Base-by-base conservation (phyloP, 2,113 vertebrate species). In the Chamaea fasciata region DNA sequence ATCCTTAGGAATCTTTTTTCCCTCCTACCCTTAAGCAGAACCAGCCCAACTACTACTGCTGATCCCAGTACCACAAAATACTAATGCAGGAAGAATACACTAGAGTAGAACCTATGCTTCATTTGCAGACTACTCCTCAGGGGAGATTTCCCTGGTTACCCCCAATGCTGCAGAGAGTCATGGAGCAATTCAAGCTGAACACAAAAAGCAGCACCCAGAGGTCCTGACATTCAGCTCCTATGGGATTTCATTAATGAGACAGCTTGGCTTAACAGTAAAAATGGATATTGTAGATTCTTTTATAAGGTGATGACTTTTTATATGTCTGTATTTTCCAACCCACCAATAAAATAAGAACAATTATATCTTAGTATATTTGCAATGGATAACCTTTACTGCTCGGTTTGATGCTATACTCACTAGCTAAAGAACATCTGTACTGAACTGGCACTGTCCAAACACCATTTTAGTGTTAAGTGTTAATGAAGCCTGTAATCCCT, bases 51-150 rank as follows among this genome's bases (percentile, higher is more conserved):
- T 56, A 26, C 14, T 26, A 17, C 11, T 35, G 26, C 8, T 17
- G 44, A 53, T 28, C 31, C 42, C 31, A 62, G 11, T 9, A 31
- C 5, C 37, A 39, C 18, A n/a, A 42, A 1, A 8, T 28, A 37
- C 7, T 15, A 39, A 17, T 13, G 15, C 19, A 73, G 30, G 44
- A 87, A 31, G 53, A 46, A 46, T 15, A 42, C 22, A 21, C 35
- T 4, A 55, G 21, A 37, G 35, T 18, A 59, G 26, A 85, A 59
- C 1, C 71, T 35, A 30, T 0, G 1, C 15, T 39, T 67, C 35
- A 30, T 60, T 71, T 64, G 6, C 23, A 33, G n/a, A 57, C 21
- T 31, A 42, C 7, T 35, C n/a, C n/a, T 53, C 26, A 19, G 10
- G 42, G 15, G 12, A 12, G 26, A 55, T 75, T 85, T 88, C 63